Conservation (phyloP, 2,888 invertebrate species). For the Branchipolynoe longqiensis region DNA sequence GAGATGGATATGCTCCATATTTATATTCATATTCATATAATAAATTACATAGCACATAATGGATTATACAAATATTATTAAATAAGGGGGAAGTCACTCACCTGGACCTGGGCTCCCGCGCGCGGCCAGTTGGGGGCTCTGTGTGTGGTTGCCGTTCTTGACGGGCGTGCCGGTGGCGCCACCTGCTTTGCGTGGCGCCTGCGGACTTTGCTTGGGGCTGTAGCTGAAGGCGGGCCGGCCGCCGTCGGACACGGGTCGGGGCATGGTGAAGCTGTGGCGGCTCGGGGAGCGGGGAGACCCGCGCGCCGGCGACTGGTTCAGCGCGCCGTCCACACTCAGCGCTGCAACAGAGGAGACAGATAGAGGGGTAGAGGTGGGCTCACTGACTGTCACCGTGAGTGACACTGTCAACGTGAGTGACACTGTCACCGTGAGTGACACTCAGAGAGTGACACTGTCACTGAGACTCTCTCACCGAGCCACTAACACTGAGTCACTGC, state of each 20-base stretch:
- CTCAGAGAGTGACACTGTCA: too few species aligned
- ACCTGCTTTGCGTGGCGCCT: neutral
- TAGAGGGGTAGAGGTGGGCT: too few species aligned
- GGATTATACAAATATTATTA: neutral
- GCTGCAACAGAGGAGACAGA: too few species aligned
- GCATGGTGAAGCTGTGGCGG: conserved; percentile 49
- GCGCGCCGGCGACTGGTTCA: conserved; percentile 29
- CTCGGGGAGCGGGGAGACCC: conserved; percentile 46
- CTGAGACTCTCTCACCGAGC: too few species aligned
- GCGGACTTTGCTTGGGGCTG: conserved; percentile 50
- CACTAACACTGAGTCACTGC: too few species aligned
- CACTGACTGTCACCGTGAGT: too few species aligned
- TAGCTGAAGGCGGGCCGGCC: conserved; percentile 16
- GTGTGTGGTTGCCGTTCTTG: conserved; percentile 44
- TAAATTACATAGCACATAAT: neutral
- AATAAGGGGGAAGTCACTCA: conserved; percentile 19
- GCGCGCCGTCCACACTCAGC: neutral
- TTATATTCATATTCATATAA: neutral
- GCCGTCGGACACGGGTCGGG: conserved; percentile 13
- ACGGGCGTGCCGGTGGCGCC: conserved; percentile 28
- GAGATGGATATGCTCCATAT: neutral
- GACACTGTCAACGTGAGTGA: too few species aligned
- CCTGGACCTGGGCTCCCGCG: neutral
- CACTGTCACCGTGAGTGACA: too few species aligned
- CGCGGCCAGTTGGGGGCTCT: neutral